phyloP scores from a whole-genome alignment of 2,888 invertebrate genomes.

The Branchinecta sandiegonensis region DNA sequence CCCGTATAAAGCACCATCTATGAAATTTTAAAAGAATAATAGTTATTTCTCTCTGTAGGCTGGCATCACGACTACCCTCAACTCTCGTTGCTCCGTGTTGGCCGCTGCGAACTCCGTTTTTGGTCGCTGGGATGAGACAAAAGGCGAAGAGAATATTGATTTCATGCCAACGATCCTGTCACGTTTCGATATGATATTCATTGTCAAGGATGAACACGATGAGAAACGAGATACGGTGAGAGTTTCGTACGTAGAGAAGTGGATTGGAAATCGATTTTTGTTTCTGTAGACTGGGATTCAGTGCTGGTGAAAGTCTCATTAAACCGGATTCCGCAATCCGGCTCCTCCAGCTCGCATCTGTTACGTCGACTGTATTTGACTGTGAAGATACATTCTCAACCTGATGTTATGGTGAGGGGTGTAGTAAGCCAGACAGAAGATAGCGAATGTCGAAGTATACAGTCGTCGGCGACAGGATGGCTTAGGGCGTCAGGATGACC shows the following conservation, averaged over 20 bases:
- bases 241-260: conserved; percentile 27
- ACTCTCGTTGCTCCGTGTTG: conserved; percentile 95
- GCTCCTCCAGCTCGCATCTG: too few species aligned
- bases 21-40: background rate
- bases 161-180: conserved; percentile 99
- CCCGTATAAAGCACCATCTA: too few species aligned
- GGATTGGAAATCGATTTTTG: background rate
- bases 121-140: conserved; percentile 97
- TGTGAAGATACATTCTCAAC: too few species aligned
- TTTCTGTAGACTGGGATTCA: too few species aligned
- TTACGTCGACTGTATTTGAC: too few species aligned
- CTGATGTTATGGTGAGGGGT: too few species aligned
- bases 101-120: conserved; percentile 98
- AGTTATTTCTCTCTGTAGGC: conserved; percentile 43
- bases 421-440: background rate
- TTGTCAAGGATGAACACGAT: conserved; percentile 93
- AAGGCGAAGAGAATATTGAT: conserved; percentile 95
- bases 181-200: conserved; percentile 98
- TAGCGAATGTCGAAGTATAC: background rate
- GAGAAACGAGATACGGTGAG: conserved; percentile 68
- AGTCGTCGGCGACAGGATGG: too few species aligned
- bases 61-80: conserved; percentile 94
- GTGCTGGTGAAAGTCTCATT: conserved; percentile 27
- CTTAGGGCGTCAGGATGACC: too few species aligned
- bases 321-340: too few species aligned